Percentiles rank a stretch among this genome's conserved stretches.
phyloP scores from a whole-genome alignment of 2,113 vertebrate genomes.

The Polypterus senegalus region DNA sequence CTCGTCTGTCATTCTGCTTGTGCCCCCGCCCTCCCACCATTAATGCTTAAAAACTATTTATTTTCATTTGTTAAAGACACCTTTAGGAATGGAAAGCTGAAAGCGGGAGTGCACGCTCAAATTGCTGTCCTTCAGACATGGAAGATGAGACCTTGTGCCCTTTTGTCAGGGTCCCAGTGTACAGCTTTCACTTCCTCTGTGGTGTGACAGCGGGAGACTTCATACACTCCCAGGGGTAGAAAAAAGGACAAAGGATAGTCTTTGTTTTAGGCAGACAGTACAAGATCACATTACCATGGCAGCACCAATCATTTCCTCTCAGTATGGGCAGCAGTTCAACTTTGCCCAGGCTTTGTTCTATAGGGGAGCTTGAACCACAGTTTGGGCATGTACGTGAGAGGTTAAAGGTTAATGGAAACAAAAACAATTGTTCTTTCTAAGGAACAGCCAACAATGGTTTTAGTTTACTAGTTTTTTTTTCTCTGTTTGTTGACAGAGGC shows the following conservation, averaged over 20 bases:
- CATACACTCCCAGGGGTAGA: slow-evolving; percentile 32
- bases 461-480: slow-evolving; percentile 35
- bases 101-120: neutral
- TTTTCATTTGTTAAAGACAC: slow-evolving; percentile 1
- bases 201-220: slow-evolving; percentile 24
- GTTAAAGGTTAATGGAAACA: slow-evolving; percentile 63
- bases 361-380: slow-evolving; percentile 52
- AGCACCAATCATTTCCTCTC: slow-evolving; percentile 49
- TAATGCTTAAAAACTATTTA: neutral
- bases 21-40: neutral
- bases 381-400: slow-evolving; percentile 44
- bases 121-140: neutral
- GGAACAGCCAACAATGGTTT: slow-evolving; percentile 55
- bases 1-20: neutral
- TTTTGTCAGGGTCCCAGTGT: neutral
- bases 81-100: neutral
- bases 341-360: slow-evolving; percentile 37
- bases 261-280: slow-evolving; percentile 50
- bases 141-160: neutral
- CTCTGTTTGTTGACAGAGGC: slow-evolving; percentile 16
- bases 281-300: slow-evolving; percentile 55
- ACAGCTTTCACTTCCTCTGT: slow-evolving; percentile 13
- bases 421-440: slow-evolving; percentile 54
- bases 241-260: slow-evolving; percentile 48
- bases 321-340: slow-evolving; percentile 22